These are phyloP conservation scores for Dendrocopos noguchii DNA, from an alignment of 2,113 vertebrate genomes.

Conservation along the genomic window DNA sequence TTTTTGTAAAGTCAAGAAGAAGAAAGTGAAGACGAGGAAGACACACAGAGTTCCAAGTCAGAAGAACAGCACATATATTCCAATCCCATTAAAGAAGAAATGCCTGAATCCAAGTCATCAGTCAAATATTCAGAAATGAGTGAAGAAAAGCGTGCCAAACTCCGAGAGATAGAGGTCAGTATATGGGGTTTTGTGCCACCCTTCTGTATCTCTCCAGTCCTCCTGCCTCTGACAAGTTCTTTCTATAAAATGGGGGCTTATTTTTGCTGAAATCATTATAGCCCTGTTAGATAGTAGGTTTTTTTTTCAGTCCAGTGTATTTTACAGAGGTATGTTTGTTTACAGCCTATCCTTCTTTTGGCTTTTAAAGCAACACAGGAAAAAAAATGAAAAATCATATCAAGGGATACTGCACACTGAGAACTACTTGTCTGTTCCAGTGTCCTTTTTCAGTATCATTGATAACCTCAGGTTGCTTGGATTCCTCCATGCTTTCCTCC, in stretches of 20 bases:
- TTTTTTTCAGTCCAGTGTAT: neutral
- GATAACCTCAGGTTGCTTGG: neutral
- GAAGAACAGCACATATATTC: slow-evolving; percentile 88
- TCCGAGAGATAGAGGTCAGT: slow-evolving; percentile 95
- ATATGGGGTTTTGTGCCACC: neutral
- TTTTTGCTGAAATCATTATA: neutral
- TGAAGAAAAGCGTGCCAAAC: slow-evolving; percentile 95
- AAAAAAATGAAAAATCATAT: neutral
- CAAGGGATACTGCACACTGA: neutral
- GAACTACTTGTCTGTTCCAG: neutral
- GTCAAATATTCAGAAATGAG: slow-evolving; percentile 94
- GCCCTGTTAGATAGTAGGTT: fast-evolving
- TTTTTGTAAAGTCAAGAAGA: slow-evolving; percentile 82
- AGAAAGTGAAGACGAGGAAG: slow-evolving; percentile 88
- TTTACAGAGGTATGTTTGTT: neutral
- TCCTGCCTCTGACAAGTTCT: neutral
- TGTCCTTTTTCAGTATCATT: neutral
- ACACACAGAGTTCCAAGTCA: slow-evolving; percentile 88
- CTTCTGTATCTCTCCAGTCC: neutral
- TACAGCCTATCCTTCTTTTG: neutral
- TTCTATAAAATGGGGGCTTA: neutral
- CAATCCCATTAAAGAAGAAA: slow-evolving; percentile 90
- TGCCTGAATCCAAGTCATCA: slow-evolving; percentile 84
- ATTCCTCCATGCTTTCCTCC: neutral
- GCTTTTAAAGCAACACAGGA: neutral